Base-by-base conservation (phyloP, 2,888 invertebrate genomes). In the Salticus scenicus region DNA sequence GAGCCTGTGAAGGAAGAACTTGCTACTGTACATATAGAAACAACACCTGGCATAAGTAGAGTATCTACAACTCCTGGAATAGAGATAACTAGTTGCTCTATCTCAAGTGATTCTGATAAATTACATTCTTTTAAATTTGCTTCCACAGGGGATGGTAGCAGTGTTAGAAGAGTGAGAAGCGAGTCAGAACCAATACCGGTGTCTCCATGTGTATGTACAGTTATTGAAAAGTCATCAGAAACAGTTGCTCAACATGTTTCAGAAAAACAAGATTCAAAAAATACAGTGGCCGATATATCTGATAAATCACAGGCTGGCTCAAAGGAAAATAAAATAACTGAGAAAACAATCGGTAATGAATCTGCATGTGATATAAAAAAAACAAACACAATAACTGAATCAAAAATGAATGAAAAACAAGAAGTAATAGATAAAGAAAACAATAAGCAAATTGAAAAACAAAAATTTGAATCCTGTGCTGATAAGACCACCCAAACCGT, bases 21-120 rank as follows among this genome's bases (percentile, higher is more conserved):
- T 28, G 2, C 24, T 24, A 7, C 51, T 10, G 42, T 33, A 20
- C 20, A 64, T n/a, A 0, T 33, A 20, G 69, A 42, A 27, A 57
- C 28, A 27, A 51, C n/a, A 24, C 71, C 47, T n/a, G 33, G 51
- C 31, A 20, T 69, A 33, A 37, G 17, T 41, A 72, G 51, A 51
- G 28, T 20, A 28, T 17, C 69, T n/a, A 41, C 74, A 17, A 80
- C 85, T 37, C 85, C 85, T 14, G 85, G 80, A 31, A 86, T 86
- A 41, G 85, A 86, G 42, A 86, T 86, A 7, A 86, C 85, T n/a
- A 57, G 75, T 57, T 86, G 85, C 37, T 67, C 85, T 0, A 31
- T 79, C 17, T 72, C 78, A 41, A 20, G 64, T 27, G 78, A 74
- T 41, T 74, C 66, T 17, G 74, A 84, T n/a, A 73, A 74, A 20